These are phyloP conservation scores for Cyclura pinguis DNA, from an alignment of 2,797 vertebrate genomes.

Conservation along the genomic window DNA sequence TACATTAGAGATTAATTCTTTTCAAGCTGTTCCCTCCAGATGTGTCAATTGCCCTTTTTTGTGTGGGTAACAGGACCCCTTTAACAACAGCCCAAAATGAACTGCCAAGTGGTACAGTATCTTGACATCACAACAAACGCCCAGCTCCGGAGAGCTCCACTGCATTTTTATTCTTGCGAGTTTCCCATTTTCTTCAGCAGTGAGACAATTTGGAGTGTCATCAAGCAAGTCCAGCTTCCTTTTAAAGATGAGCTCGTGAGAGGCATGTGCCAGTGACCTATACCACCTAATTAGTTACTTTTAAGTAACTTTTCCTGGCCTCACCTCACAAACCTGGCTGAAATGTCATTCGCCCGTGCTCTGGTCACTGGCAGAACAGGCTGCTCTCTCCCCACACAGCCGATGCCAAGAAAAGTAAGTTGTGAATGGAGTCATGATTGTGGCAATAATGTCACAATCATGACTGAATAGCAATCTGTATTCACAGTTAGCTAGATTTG, in stretches of 20 bases:
- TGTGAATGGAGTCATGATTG: too few relatives aligned
- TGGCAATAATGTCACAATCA: too few relatives aligned
- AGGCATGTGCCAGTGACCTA: background rate
- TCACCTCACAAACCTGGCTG: too few relatives aligned
- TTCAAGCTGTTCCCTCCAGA: background rate
- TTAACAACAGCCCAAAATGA: background rate
- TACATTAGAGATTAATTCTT: background rate
- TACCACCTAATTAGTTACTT: background rate
- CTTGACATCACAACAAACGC: background rate
- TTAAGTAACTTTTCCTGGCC: background rate
- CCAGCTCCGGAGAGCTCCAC: background rate
- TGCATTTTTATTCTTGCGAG: background rate
- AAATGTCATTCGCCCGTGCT: too few relatives aligned
- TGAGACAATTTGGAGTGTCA: background rate
- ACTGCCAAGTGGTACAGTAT: background rate
- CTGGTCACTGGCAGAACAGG: too few relatives aligned
- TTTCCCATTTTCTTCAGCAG: background rate
- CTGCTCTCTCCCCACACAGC: too few relatives aligned
- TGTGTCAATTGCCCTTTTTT: background rate
- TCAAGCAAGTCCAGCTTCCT: background rate
- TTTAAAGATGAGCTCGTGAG: background rate
- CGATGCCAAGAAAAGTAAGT: background rate
- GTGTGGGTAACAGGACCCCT: too few relatives aligned
- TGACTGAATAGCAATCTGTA: too few relatives aligned
- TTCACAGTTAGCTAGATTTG: too few relatives aligned